These are phyloP conservation scores for Porites lobata DNA, from an alignment of 92 coral and sea anemone genomes.

Conservation along the genomic window DNA sequence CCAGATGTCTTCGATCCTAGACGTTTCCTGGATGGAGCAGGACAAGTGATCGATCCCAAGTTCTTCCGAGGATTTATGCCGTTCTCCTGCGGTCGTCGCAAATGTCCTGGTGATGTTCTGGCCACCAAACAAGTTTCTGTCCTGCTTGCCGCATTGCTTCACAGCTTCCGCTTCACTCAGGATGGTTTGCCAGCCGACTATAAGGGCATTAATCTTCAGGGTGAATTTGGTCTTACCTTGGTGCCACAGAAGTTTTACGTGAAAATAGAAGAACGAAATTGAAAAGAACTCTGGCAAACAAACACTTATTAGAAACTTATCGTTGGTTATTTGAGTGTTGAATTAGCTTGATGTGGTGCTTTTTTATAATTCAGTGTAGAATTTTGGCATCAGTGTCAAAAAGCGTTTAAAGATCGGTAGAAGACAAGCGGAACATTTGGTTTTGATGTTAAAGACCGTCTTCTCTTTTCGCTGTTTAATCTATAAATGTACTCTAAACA, in stretches of 20 bases:
- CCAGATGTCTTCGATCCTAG: slow-evolving; percentile 80
- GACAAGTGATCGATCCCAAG: slow-evolving; percentile 53
- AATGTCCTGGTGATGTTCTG: slow-evolving; percentile 58
- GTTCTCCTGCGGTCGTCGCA: slow-evolving; percentile 61
- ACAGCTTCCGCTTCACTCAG: slow-evolving; percentile 47
- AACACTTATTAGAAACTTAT: background rate
- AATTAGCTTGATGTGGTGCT: background rate
- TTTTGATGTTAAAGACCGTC: too few relatives aligned
- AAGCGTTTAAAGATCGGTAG: too few relatives aligned
- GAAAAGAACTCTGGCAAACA: slow-evolving; percentile 4
- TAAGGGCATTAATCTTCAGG: slow-evolving; percentile 57
- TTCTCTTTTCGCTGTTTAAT: too few relatives aligned
- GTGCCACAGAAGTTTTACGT: slow-evolving; percentile 33
- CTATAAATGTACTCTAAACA: too few relatives aligned
- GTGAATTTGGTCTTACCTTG: slow-evolving; percentile 27
- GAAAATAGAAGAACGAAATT: slow-evolving; percentile 32
- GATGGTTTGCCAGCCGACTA: slow-evolving; percentile 57
- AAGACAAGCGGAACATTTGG: too few relatives aligned
- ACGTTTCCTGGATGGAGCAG: slow-evolving; percentile 75
- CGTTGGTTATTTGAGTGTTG: too few relatives aligned
- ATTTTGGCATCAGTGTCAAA: too few relatives aligned
- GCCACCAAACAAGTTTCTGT: slow-evolving; percentile 19
- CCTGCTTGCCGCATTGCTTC: slow-evolving; percentile 50
- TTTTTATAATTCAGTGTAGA: too few relatives aligned
- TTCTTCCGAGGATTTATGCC: slow-evolving; percentile 55